Evolutionary conservation across 2,113 vertebrate genomes (phyloP).

Genomic region (Chaenocephalus aceratus): DNA sequence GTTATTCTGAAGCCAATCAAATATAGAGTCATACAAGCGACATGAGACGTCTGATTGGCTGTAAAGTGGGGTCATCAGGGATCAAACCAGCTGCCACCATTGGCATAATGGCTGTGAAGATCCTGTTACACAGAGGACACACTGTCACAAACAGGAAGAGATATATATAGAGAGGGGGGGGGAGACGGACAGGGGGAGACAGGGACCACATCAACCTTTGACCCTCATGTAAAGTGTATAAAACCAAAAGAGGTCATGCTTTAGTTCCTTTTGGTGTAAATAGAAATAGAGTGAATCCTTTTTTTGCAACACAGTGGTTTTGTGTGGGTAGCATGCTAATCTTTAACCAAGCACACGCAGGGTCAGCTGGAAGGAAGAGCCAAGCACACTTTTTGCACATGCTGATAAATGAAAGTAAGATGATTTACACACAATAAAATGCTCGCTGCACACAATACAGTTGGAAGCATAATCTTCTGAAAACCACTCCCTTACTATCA

Average conservation of each 20-base stretch:
- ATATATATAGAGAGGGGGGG: background rate
- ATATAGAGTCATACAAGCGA: slow-evolving; percentile 90
- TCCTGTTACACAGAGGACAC: slow-evolving; percentile 90
- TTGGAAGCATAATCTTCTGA: too few species aligned
- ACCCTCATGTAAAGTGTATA: slow-evolving; percentile 3
- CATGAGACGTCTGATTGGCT: slow-evolving; percentile 95
- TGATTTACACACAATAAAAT: background rate
- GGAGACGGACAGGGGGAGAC: slow-evolving; percentile 16
- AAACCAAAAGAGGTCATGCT: background rate
- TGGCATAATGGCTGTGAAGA: slow-evolving; percentile 99
- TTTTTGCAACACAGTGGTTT: background rate
- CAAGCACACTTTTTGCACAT: too few species aligned
- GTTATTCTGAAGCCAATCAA: slow-evolving; percentile 69
- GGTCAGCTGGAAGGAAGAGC: background rate
- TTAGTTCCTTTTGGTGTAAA: slow-evolving; percentile 6
- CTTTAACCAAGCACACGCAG: background rate
- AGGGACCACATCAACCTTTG: slow-evolving; percentile 57
- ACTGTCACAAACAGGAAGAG: slow-evolving; percentile 40
- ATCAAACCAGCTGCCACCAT: slow-evolving; percentile 99
- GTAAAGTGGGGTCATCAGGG: slow-evolving; percentile 97
- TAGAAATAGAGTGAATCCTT: background rate
- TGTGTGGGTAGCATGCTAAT: background rate
- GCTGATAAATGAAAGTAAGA: too few species aligned
- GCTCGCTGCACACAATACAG: background rate
- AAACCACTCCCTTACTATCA: too few species aligned